Conservation (phyloP, 2,113 vertebrate species). For the Chaetorhynchus papuensis region DNA sequence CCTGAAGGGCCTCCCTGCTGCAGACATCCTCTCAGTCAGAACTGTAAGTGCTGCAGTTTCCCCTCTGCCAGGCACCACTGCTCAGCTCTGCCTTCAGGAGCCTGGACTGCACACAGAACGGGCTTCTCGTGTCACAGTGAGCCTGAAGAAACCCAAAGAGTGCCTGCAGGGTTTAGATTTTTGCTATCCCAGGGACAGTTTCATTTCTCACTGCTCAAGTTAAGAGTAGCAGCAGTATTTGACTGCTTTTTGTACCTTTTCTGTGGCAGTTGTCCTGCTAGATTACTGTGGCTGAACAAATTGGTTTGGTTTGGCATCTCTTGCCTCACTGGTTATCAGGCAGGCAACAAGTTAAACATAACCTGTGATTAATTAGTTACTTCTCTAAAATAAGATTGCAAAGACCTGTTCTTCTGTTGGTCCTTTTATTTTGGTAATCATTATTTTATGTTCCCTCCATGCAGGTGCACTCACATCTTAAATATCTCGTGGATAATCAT, state of each 20-base stretch:
- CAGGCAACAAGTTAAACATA: neutral
- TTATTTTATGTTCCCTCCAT: neutral
- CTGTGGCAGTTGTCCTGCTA: neutral
- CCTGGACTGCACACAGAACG: neutral
- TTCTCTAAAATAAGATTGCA: neutral
- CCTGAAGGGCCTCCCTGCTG: conserved; percentile 87
- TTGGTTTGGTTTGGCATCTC: neutral
- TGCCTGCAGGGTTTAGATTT: neutral
- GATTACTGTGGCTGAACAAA: neutral
- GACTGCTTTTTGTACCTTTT: neutral
- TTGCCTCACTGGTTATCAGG: neutral
- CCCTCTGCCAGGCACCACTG: rapidly evolving
- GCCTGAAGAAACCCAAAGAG: neutral
- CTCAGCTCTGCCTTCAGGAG: neutral
- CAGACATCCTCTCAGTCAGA: conserved; percentile 88
- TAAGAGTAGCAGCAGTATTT: neutral
- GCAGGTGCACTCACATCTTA: conserved; percentile 90
- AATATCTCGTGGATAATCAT: conserved; percentile 88
- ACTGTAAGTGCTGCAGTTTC: conserved; percentile 77
- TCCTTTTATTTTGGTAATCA: neutral
- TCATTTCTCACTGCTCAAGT: neutral
- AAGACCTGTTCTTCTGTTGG: neutral
- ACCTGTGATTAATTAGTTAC: neutral
- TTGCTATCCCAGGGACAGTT: neutral
- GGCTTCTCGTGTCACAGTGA: neutral